A percentile compares a stretch with the other conserved stretches of the same genome.
Conservation (phyloP, 2,888 invertebrate species). For the Oscheius myriophilus region DNA sequence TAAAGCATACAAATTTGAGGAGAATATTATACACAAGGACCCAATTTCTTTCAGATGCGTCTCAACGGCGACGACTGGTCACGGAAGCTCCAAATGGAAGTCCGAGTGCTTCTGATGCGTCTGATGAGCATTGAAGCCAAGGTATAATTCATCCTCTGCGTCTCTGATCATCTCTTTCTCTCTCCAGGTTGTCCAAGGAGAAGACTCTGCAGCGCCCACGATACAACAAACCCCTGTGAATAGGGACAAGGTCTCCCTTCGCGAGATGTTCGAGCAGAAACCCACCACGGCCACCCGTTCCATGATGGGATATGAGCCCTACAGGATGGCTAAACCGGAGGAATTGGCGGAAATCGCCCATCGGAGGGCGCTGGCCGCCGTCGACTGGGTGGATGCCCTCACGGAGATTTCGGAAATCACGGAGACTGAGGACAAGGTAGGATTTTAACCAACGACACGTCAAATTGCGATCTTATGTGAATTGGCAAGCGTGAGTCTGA, state of each 20-base stretch:
- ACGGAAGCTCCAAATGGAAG: constrained; percentile 67
- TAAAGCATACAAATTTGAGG: no score
- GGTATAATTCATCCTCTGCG: constrained; percentile 34
- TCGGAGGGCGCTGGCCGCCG: constrained; percentile 67
- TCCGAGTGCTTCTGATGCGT: constrained; percentile 66
- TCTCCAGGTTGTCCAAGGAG: constrained; percentile 50
- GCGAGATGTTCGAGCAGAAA: constrained; percentile 68
- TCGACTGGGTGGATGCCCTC: constrained; percentile 69
- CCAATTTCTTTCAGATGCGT: constrained; percentile 58
- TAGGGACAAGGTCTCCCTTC: constrained; percentile 58
- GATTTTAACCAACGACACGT: no score
- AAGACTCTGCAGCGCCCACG: constrained; percentile 30
- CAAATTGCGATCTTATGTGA: no score
- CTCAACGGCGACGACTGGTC: constrained; percentile 70
- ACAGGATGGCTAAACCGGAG: constrained; percentile 63
- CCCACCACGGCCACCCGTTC: constrained; percentile 53
- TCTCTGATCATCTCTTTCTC: neutral
- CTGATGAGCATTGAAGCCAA: constrained; percentile 69
- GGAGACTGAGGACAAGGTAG: constrained; percentile 66
- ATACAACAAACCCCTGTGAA: constrained; percentile 3
- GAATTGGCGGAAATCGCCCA: constrained; percentile 68
- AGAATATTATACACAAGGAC: no score
- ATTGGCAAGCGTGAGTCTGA: no score
- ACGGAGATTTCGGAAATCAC: constrained; percentile 64
- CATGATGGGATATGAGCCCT: constrained; percentile 68